Percentiles rank a stretch among this genome's conserved stretches.
phyloP scores from a whole-genome alignment of 2,113 vertebrate species.

The Genyomyrus donnyi region DNA sequence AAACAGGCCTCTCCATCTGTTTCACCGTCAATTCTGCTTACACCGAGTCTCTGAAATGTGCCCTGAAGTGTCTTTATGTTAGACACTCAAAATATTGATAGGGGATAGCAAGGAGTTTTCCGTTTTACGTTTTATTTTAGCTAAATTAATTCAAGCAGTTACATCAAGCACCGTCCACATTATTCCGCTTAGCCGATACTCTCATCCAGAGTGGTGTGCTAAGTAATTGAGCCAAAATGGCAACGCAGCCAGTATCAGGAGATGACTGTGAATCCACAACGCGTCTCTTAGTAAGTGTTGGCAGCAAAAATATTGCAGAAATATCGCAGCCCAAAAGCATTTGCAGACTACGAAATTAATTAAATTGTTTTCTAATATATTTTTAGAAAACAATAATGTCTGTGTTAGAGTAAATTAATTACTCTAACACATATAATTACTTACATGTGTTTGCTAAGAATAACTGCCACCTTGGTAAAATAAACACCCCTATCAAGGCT shows the following conservation, averaged over 20 bases:
- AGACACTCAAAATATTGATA: neutral
- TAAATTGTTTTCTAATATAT: neutral
- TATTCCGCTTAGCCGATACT: neutral
- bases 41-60: neutral
- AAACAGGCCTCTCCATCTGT: neutral
- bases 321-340: neutral
- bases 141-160: constrained; percentile 1
- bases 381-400: neutral
- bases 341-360: neutral
- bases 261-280: neutral
- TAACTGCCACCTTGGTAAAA: neutral
- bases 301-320: neutral
- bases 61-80: neutral
- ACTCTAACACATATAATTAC: neutral
- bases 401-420: neutral
- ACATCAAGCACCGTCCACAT: neutral
- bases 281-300: neutral
- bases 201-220: neutral
- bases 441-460: neutral
- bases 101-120: neutral
- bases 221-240: neutral
- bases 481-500: neutral
- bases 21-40: neutral
- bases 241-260: neutral
- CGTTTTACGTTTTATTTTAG: neutral